Base-by-base conservation (phyloP, 1,140 invertebrate species). In the Drosophila seguyi region DNA sequence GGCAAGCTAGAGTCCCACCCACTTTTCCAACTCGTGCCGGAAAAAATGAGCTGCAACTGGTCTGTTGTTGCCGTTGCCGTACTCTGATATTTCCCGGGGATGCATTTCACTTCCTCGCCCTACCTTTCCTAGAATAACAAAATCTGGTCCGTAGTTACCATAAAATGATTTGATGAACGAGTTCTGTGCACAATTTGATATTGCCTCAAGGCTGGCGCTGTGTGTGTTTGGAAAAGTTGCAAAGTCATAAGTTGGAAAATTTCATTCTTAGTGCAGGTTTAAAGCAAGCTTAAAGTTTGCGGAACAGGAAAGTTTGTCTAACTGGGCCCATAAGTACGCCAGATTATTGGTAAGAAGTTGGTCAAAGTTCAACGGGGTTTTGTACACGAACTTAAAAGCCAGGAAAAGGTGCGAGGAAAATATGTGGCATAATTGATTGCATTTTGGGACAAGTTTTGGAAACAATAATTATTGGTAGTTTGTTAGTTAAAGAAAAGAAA, bases 101-200 rank as follows among this genome's bases (percentile, higher is more conserved):
- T 65, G 50, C 60, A 58, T 62, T 59, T 53, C 36, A 47, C 18
- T 63, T 50, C 27, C 5, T 5, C n/a, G 31, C 29, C 48, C 13
- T 14, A 20, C 48, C 22, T 31, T 50, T n/a, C 55, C 53, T 29
- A 65, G 45, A 44, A 55, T 31, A 34, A 27, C 41, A 55, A 34
- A 82, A 83, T 63, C 57, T 67, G 68, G 39, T 59, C 39, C 39
- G 63, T 73, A 81, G 79, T 86, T 82, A 58, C 71, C 84, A 90
- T 88, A 88, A 88, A 88, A 90, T 90, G 68, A 84, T 88, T 90
- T 88, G 85, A 88, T 90, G 76, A 81, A 85, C 81, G 81, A 88
- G 77, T 61, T 83, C 50, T 65, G 65, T 57, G 48, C 59, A 62
- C 66, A 56, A 52, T 81, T 86, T 74, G 48, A 22, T 41, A 52